Evolutionary conservation across 2,113 vertebrate genomes (phyloP).

Genomic region (Lanius ludovicianus): DNA sequence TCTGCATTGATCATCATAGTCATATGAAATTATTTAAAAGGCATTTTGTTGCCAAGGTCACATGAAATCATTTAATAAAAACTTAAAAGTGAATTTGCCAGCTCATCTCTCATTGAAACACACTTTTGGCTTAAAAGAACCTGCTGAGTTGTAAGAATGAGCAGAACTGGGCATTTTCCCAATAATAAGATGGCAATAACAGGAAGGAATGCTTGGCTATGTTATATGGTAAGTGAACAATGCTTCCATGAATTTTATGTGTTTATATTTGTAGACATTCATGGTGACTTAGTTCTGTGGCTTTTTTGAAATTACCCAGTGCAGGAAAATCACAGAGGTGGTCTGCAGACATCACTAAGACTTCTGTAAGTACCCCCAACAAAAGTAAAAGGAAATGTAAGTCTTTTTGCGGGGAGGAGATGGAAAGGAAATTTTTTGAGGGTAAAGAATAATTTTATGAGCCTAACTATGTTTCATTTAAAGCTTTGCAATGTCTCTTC

Average conservation of each 20-base stretch:
- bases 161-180: conserved; percentile 16
- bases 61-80: conserved; percentile 42
- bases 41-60: conserved; percentile 30
- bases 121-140: conserved; percentile 27
- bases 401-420: background rate
- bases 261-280: background rate
- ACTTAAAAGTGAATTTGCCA: background rate
- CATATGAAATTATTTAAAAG: conserved; percentile 48
- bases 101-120: conserved; percentile 20
- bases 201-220: conserved; percentile 23
- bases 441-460: background rate
- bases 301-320: background rate
- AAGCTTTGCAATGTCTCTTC: background rate
- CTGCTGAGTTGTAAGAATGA: conserved; percentile 42
- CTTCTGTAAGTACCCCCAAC: background rate
- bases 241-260: background rate
- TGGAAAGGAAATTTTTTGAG: background rate
- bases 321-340: background rate
- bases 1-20: background rate
- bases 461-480: background rate
- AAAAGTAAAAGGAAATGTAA: background rate
- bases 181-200: conserved; percentile 37
- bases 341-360: background rate
- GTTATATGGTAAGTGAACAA: background rate
- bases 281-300: background rate